Evolutionary conservation across 2,113 vertebrate genomes (phyloP).

Genomic region (Erpornis zantholeuca): DNA sequence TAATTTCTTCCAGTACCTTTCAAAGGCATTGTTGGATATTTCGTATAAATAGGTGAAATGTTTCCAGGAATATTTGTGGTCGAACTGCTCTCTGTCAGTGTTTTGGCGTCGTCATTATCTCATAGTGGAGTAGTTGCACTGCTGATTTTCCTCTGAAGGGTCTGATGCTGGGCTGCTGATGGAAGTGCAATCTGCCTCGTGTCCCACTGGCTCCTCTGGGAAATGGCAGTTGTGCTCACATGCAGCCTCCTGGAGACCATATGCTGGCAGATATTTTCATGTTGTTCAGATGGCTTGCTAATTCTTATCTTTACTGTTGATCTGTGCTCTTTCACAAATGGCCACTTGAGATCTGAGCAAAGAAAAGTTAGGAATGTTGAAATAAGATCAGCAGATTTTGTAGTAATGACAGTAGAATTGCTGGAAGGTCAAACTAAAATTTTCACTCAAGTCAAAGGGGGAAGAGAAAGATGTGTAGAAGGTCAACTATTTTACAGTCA

Average conservation of each 20-base stretch:
- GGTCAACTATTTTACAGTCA: neutral
- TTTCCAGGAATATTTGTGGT: neutral
- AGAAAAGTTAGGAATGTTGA: neutral
- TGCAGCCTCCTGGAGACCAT: neutral
- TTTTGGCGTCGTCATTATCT: neutral
- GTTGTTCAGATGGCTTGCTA: neutral
- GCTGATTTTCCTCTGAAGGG: neutral
- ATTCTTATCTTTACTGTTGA: neutral
- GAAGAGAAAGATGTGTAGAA: neutral
- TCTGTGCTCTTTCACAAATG: neutral
- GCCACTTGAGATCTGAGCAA: neutral
- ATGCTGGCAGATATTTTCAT: neutral
- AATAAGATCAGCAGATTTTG: neutral
- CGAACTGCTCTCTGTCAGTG: neutral
- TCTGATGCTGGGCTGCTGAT: neutral
- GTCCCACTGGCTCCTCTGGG: neutral
- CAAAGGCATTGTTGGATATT: neutral
- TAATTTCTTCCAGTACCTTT: neutral
- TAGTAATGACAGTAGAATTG: neutral
- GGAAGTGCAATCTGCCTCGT: fast-evolving
- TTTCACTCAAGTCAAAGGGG: neutral
- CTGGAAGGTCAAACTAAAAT: neutral
- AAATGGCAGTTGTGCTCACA: neutral
- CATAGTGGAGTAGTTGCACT: fast-evolving
- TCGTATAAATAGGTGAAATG: neutral